Evolutionary conservation across 2,113 vertebrate genomes (phyloP), one percentile per base, ranked within the genome.

Genomic region (Sorex fumeus): DNA sequence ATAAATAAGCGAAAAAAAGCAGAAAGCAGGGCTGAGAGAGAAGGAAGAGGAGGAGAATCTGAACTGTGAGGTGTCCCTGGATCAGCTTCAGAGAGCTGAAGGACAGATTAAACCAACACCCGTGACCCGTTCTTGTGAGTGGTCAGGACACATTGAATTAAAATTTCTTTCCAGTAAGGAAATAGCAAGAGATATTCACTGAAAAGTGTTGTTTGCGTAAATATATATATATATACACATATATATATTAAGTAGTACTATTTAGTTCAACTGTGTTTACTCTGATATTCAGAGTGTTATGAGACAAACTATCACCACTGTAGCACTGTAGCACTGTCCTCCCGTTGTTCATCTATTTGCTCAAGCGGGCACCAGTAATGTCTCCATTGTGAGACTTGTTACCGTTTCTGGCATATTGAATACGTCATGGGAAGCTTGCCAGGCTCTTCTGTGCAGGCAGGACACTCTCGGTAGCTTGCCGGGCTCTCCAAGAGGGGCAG

Each of bases 151-250:
- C 53, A 69, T 21, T 10, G 84, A 25, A 1, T 53, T 32, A 53
- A 91, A 78, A 74, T 66, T 30, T 77, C 19, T 91, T 91, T 89
- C 36, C 45, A 70, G 27, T 53, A 88, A 80, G 77, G 62, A 78
- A 83, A 15, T 70, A 32, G 18, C 28, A 86, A 88, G 19, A 64
- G 43, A 23, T 47, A 67, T 23, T 70, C 81, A 90, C 80, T 11
- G 36, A 4, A 87, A 71, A 81, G 4, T 57, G 88, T 84, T 90
- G 25, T 25, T 77, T 90, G 32, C 88, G 6, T 47, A 11, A 6
- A 7, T 47, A 15, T 57, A 57, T 40, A 88, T 47, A 90, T 66
- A 21, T 28, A 74, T 70, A 90, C 81, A 87, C 84, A 88, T 81
- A 60, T 47, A 47, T 47, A 47, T 6, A 47, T 47, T 7, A 18